Evolutionary conservation across 2,797 vertebrate genomes (phyloP).

Genomic region (Hipposideros larvatus): DNA sequence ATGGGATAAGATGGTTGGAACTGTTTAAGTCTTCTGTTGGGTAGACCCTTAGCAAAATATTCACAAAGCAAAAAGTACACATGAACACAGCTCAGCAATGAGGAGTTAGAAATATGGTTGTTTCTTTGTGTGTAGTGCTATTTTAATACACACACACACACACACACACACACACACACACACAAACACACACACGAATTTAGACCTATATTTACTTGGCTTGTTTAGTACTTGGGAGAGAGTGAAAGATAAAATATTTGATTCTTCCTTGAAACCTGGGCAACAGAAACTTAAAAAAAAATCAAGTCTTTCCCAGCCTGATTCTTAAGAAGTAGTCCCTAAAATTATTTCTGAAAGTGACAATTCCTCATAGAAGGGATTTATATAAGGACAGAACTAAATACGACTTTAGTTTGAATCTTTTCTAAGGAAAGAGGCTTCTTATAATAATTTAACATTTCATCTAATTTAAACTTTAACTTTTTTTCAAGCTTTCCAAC

Average conservation of each 20-base stretch:
- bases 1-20: background rate
- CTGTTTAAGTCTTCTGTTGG: background rate
- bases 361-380: background rate
- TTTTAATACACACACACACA: background rate
- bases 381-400: background rate
- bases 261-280: background rate
- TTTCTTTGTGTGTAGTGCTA: background rate
- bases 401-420: background rate
- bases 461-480: background rate
- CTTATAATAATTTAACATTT: background rate
- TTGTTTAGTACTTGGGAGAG: background rate
- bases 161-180: background rate
- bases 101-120: background rate
- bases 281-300: background rate
- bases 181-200: background rate
- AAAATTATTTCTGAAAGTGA: slow-evolving; percentile 13
- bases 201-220: background rate
- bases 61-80: background rate
- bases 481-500: background rate
- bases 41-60: background rate
- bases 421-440: slow-evolving; percentile 16
- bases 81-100: background rate
- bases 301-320: background rate
- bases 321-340: slow-evolving; percentile 17
- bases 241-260: slow-evolving; percentile 3